Base-by-base conservation (phyloP, 2,113 vertebrate genomes). In the Lepus timidus region DNA sequence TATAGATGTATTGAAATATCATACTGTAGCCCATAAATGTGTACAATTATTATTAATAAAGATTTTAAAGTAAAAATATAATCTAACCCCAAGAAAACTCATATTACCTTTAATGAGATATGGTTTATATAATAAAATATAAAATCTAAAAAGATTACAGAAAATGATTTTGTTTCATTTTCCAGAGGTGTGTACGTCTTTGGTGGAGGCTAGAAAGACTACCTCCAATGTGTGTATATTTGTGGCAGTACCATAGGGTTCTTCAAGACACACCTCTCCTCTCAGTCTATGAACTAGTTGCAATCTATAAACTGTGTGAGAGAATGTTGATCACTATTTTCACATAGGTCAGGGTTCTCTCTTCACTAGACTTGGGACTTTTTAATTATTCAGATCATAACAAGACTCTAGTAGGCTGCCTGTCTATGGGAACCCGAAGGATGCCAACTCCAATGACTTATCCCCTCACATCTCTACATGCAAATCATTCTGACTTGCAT, bases 381-480 rank as follows among this genome's bases (percentile, higher is more conserved):
- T 80, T 68, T 31, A 74, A 27, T 85, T 85, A 93, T 39, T 86
- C 75, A 85, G 11, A 58, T 81, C 36, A 95, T 67, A 44, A 55
- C n/a, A 85, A 90, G 31, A 51, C 20, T 67, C 74, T 27, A 90
- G 39, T 12, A 62, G 74, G 25, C 39, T 62, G 36, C 27, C 65
- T 61, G n/a, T 62, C 25, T 58, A 64, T 73, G 44, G 90, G 33
- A 90, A 36, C 22, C 20, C 61, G 62, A 49, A 58, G 58, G 58
- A 74, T 73, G 71, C 13, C 29, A 73, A 58, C 33, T 67, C 88
- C n/a, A 39, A 17, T 31, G 39, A 71, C 9, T 22, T 84, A 84
- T 44, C 52, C 39, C 52, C 29, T 23, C 25, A 65, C 58, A 89
- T 80, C 14, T 74, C 36, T 74, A 1, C 61, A 9, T 39, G 11